Base-by-base conservation (phyloP, 2,113 vertebrate species). In the Raphicerus campestris region DNA sequence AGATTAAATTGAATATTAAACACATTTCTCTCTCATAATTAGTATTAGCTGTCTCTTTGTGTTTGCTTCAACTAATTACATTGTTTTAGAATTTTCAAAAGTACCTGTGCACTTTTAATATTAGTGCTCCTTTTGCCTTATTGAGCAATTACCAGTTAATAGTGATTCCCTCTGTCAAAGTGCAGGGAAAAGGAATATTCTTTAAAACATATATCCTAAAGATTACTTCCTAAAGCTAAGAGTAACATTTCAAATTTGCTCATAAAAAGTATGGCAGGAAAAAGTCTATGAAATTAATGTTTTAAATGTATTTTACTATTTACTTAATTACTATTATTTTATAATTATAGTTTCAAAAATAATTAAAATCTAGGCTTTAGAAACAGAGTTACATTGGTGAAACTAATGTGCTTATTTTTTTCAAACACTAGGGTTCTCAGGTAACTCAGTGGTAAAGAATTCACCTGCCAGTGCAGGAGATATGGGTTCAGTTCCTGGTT, bases 1-100 rank as follows among this genome's bases (percentile, higher is more conserved):
- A 97, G 47, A 96, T 93, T 82, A 96, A 84, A 89, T 24, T 10
- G 53, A 98, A 97, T 97, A 96, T 86, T 95, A 98, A 96, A 84
- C 86, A 96, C 88, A 96, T 80, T 61, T 97, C 35, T 90, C 60
- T 26, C n/a, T 30, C 61, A 16, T 47, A 98, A 96, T 97, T 97
- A 97, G 92, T 82, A 96, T 81, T 87, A 95, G n/a, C 47, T 87
- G 47, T 63, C 80, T 39, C 82, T 86, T 56, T 97, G 66, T 90
- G n/a, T 95, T 75, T 60, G 26, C 53, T 95, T 93, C 88, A 93
- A 73, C 56, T 93, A 95, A 96, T 47, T 78, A 61, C 20, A 45
- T 13, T 70, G 49, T 92, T 95, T 95, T 24, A 63, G 22, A 63
- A 63, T 89, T 89, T 91, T 91, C 82, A 89, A 95, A 95, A 94